Evolutionary conservation across 30 jellyfish, hydroid and myxozoan species (phyloP), one percentile per base, ranked within the genome.

Genomic region (Turritopsis dohrnii): DNA sequence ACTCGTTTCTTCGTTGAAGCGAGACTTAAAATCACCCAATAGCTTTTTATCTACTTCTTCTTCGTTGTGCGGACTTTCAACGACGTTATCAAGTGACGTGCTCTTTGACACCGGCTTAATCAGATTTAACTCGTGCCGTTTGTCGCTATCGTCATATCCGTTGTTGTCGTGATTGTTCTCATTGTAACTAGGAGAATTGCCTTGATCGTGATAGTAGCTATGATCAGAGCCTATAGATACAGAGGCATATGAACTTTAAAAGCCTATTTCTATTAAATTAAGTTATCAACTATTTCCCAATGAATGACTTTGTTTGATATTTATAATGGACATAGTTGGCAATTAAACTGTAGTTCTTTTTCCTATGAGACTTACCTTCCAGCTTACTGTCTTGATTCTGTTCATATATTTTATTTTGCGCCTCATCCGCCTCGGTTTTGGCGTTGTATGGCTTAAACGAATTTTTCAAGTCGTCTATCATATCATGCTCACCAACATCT

Each of bases 1-100:
- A 22, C 83, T 29, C 17, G 53, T 74, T 71, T 74, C 83, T 71
- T 74, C 83, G 26, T 26, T 74, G 41, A 74, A 74, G 18, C 83
- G 52, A 26, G 26, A 21, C 24, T 74, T 74, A 21, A 74, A 74
- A n/a, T 74, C 83, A 24, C 65, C 65, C 21, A 74, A 16, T 23
- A 74, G 17, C 24, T 74, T 74, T 13, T 74, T 74, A 74, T 74
- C 83, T 16, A 74, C 83, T 22, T 24, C 65, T 74, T 74, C 65
- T 29, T 26, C 83, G 24, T 30, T 74, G 17, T 74, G 65, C 65
- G 83, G 83, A 1, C 65, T 74, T 74, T 74, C 65, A 9, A 29
- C 41, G 71, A 74, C 24, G 41, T 74, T 41, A n/a, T 74, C 83
- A 74, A 13, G 13, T 0, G 83, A 69, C 9, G 28, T 23, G 19